Base-by-base conservation (phyloP, 2,113 vertebrate genomes). In the Microcebus ravelobensis region DNA sequence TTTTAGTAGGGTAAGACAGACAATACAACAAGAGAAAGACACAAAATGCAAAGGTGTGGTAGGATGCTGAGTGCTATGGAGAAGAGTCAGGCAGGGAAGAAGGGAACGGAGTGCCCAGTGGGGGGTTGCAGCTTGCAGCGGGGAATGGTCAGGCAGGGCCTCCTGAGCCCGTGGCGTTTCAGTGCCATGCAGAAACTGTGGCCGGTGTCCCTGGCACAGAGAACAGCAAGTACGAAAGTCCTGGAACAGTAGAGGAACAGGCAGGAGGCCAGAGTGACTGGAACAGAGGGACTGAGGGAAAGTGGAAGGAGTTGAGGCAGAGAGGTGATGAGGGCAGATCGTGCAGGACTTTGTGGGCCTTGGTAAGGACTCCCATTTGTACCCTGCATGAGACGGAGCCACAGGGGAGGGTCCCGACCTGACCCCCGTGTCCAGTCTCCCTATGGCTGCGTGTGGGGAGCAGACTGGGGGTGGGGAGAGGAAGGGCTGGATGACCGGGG, bases 1-100 rank as follows among this genome's bases (percentile, higher is more conserved):
- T 57, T 12, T 87, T 88, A 67, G 31, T 21, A 20, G 25, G n/a
- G 3, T 31, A 36, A 95, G 52, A 39, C 39, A 42, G 52, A 20
- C 39, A 42, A 6, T 48, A 68, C 42, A 65, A 59, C 18, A 45
- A 65, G 29, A 13, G 76, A 42, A 36, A 65, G 39, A 15, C 0
- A 1, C 74, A 27, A 88, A 23, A 52, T 48, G 20, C 12, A 0
- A 29, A 74, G 10, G 45, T 2, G 17, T 65, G 9, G 3, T 13
- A 12, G 9, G 4, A 29, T 67, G 48, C 12, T 4, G 5, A n/a
- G 17, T n/a, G 14, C 20, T 6, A 0, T 1, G 14, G 92, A 42
- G 71, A 80, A 59, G 45, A 63, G 39, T 79, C 12, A 21, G 20
- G 25, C 29, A 25, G 13, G 18, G 45, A 79, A 36, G 12, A 68